These are phyloP conservation scores for Leptosomus discolor DNA, from an alignment of 2,113 vertebrate species.

Conservation along the genomic window DNA sequence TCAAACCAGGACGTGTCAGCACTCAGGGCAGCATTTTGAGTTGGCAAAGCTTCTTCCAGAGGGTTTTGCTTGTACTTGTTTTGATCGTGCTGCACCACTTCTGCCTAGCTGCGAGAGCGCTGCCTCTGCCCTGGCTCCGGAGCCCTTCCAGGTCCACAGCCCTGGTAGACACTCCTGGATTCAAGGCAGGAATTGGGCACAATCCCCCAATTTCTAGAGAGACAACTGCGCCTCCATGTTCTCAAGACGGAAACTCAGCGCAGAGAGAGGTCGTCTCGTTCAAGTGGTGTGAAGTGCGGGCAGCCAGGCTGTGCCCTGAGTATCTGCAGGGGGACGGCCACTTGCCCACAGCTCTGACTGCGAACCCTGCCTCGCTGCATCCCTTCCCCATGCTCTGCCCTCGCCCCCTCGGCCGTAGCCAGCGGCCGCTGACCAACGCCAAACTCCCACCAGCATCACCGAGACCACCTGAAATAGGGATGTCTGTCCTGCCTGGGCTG, in stretches of 20 bases:
- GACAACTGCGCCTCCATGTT: not conserved
- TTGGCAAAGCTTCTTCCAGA: not conserved
- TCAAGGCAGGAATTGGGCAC: not conserved
- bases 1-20: not conserved
- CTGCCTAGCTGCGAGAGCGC: not conserved
- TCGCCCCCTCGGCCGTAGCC: no score
- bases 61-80: not conserved
- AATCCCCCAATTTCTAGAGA: not conserved
- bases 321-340: rapidly evolving
- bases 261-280: rapidly evolving
- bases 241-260: no score
- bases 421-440: not conserved
- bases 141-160: not conserved
- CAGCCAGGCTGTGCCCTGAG: not conserved
- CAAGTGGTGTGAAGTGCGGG: rapidly evolving
- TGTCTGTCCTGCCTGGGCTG: not conserved
- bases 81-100: not conserved
- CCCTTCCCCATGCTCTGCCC: not conserved
- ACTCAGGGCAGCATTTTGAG: not conserved
- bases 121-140: not conserved
- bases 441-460: not conserved
- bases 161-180: not conserved
- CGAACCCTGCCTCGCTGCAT: not conserved
- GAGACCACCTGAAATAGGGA: not conserved
- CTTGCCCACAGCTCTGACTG: not conserved